Evolutionary conservation across 2,888 invertebrate species (phyloP).

Genomic region (Stenodema calcarata): DNA sequence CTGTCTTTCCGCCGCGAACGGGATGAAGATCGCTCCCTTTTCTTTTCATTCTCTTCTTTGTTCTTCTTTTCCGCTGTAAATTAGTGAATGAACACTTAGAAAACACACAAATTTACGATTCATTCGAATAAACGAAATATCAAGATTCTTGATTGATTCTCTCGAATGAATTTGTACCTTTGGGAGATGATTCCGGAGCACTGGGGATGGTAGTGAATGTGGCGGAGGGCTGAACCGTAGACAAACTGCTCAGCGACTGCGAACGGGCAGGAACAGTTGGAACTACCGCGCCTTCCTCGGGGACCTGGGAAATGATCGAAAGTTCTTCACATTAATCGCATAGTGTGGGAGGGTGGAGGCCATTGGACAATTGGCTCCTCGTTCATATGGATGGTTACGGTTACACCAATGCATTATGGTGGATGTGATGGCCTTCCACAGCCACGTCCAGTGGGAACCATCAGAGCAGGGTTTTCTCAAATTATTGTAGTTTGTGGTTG

Average conservation of each 20-base stretch:
- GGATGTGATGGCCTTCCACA: too few relatives aligned
- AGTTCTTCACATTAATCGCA: background rate
- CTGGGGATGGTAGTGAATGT: background rate
- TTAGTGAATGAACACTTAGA: background rate
- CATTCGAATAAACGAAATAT: background rate
- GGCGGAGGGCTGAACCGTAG: constrained; percentile 48
- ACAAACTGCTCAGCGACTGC: constrained; percentile 58
- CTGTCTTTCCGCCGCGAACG: constrained; percentile 68
- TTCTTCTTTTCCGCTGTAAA: constrained; percentile 42
- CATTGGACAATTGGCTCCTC: too few relatives aligned
- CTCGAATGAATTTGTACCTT: background rate
- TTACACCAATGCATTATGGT: too few relatives aligned
- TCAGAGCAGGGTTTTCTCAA: too few relatives aligned
- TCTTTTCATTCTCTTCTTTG: constrained; percentile 51
- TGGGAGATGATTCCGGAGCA: background rate
- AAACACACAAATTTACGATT: background rate
- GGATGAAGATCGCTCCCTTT: constrained; percentile 51
- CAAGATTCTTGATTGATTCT: background rate
- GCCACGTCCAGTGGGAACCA: too few relatives aligned
- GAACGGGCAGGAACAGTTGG: constrained; percentile 57
- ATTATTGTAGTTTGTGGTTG: too few relatives aligned
- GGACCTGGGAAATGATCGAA: constrained; percentile 8
- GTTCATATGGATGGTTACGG: too few relatives aligned
- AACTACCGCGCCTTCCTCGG: constrained; percentile 42
- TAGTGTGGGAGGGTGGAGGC: too few relatives aligned